These are phyloP conservation scores for Melanotaenia maccullochi DNA, from an alignment of 2,797 vertebrate species.

Conservation along the genomic window DNA sequence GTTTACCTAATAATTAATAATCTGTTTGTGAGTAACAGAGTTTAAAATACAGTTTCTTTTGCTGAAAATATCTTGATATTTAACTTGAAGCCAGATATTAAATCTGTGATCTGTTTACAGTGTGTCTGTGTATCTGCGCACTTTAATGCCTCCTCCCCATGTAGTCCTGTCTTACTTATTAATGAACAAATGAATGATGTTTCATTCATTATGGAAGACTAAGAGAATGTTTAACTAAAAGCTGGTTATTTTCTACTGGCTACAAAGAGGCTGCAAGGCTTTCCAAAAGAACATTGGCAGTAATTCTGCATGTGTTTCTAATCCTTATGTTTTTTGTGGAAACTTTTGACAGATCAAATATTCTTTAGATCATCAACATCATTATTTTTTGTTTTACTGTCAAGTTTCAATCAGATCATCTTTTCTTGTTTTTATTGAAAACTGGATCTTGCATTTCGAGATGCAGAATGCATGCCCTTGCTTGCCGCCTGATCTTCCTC, in stretches of 20 bases:
- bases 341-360: too few relatives aligned
- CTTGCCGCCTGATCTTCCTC: not conserved
- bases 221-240: slow-evolving; percentile 10
- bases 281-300: slow-evolving; percentile 37
- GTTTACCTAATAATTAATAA: not conserved
- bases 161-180: slow-evolving; percentile 16
- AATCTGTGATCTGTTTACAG: not conserved
- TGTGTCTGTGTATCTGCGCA: not conserved
- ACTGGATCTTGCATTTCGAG: not conserved
- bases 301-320: slow-evolving; percentile 10
- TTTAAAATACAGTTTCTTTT: not conserved
- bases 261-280: slow-evolving; percentile 16
- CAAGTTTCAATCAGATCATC: not conserved
- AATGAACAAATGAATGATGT: slow-evolving; percentile 31
- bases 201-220: slow-evolving; percentile 20
- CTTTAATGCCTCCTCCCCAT: not conserved
- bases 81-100: not conserved
- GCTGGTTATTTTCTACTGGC: slow-evolving; percentile 17
- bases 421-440: not conserved
- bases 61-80: not conserved
- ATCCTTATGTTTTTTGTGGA: not conserved
- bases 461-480: not conserved
- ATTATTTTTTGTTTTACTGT: not conserved
- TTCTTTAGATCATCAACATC: not conserved
- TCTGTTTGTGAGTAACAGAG: not conserved